phyloP scores from a whole-genome alignment of 2,113 vertebrate species.

The Platysternon megacephalum region DNA sequence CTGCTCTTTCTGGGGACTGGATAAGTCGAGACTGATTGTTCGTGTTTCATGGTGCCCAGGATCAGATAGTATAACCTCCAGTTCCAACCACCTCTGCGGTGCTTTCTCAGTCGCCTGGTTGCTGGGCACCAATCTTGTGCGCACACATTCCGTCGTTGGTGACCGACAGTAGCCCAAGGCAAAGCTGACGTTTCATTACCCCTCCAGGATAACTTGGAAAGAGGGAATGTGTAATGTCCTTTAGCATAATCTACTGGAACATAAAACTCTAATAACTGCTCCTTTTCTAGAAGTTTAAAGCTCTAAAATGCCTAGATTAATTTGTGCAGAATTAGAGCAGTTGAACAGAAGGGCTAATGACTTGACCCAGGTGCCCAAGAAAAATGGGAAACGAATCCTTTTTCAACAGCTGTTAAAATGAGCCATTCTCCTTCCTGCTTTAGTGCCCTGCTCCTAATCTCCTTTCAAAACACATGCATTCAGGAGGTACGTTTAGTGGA shows the following conservation, averaged over 20 bases:
- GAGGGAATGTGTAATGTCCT: neutral
- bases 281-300: slow-evolving; percentile 22
- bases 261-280: neutral
- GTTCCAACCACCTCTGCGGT: neutral
- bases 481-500: neutral
- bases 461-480: neutral
- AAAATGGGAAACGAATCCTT: slow-evolving; percentile 47
- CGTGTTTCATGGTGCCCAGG: neutral
- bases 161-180: neutral
- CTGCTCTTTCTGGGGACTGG: neutral
- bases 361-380: slow-evolving; percentile 30
- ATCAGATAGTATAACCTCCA: neutral
- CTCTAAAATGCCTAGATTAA: neutral
- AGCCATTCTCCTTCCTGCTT: slow-evolving; percentile 38
- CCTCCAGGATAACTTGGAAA: neutral
- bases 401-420: slow-evolving; percentile 36
- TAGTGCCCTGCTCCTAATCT: slow-evolving; percentile 14
- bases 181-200: neutral
- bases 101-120: neutral
- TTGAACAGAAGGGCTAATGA: slow-evolving; percentile 25
- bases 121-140: neutral
- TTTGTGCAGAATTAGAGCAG: slow-evolving; percentile 35
- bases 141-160: neutral
- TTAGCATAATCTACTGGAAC: neutral
- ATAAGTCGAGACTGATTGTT: neutral